Evolutionary conservation across 2,888 invertebrate species (phyloP).

Genomic region (Acanthosepion pharaonis): DNA sequence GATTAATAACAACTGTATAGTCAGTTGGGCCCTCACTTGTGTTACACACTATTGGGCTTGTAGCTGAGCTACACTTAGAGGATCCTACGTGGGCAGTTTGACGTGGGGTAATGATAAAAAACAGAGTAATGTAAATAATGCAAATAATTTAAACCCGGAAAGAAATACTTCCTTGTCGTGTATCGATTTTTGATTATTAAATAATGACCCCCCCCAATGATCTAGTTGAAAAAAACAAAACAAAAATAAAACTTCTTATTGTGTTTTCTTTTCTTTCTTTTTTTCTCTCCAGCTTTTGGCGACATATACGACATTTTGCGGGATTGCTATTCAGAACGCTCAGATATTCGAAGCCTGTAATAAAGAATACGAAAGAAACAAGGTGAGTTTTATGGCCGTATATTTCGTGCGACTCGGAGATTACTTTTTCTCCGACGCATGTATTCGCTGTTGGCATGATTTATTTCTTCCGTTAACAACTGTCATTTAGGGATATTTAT

Average conservation of each 20-base stretch:
- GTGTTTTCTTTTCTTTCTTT: conserved; percentile 50
- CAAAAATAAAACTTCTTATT: not conserved
- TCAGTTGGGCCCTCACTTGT: no score
- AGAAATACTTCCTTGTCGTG: no score
- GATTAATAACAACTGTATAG: no score
- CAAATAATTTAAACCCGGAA: no score
- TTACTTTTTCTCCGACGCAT: not conserved
- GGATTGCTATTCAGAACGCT: conserved; percentile 77
- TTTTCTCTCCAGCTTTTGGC: conserved; percentile 75
- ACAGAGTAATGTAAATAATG: no score
- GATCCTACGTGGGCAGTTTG: no score
- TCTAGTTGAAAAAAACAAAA: no score
- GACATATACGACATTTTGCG: conserved; percentile 77
- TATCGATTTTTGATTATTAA: no score
- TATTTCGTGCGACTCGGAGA: not conserved
- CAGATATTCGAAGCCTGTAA: conserved; percentile 77
- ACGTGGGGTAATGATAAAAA: no score
- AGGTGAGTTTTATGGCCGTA: conserved; percentile 72
- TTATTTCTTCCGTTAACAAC: not conserved
- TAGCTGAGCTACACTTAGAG: no score
- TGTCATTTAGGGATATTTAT: not conserved
- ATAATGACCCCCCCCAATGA: no score
- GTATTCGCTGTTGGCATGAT: not conserved
- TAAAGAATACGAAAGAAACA: conserved; percentile 77
- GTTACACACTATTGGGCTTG: no score